Conservation (phyloP, 2,113 vertebrate genomes). For the Sarotherodon lohbergeri region DNA sequence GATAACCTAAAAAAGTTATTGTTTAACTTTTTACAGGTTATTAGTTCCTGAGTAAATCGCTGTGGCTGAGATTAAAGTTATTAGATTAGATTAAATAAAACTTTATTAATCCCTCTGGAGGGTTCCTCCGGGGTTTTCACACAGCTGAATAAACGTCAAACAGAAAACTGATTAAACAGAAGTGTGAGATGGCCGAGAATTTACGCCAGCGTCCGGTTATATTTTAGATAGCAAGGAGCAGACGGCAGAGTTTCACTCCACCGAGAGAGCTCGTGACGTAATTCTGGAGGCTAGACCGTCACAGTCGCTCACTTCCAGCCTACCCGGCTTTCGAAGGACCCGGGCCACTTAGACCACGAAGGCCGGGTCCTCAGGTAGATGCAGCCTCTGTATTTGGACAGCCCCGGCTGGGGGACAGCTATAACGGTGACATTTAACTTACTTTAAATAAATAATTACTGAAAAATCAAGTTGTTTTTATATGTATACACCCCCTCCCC, state of each 20-base stretch:
- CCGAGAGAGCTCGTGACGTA: too few species aligned
- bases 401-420: not conserved
- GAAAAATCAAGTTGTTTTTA: not conserved
- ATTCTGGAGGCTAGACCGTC: too few species aligned
- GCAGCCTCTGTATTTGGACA: not conserved
- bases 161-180: too few species aligned
- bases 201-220: too few species aligned
- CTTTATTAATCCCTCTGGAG: too few species aligned
- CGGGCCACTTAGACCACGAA: too few species aligned
- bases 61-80: not conserved
- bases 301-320: not conserved
- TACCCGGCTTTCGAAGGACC: not conserved
- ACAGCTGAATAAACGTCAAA: too few species aligned
- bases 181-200: too few species aligned
- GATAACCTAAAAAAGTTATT: not conserved
- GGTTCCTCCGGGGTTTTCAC: rapidly evolving
- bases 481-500: not conserved
- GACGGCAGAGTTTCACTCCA: rapidly evolving
- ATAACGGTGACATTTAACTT: not conserved
- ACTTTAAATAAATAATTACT: not conserved
- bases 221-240: too few species aligned
- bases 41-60: not conserved
- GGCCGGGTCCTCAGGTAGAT: not conserved
- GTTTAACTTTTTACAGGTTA: not conserved
- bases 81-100: not conserved